These are phyloP conservation scores for Selene dorsalis DNA, from an alignment of 2,797 vertebrate species.

Conservation along the genomic window DNA sequence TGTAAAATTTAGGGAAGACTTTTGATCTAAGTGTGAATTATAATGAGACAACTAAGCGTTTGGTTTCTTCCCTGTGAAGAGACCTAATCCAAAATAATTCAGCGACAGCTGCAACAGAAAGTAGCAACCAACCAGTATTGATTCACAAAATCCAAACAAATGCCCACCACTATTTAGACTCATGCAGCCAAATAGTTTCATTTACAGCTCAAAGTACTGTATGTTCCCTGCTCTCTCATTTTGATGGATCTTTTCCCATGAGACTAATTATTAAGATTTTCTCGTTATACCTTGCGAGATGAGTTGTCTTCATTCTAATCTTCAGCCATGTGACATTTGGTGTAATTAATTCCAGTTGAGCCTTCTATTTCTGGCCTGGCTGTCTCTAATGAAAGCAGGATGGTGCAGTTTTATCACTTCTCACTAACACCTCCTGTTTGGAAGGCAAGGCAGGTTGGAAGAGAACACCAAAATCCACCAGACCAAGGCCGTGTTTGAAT, in stretches of 20 bases:
- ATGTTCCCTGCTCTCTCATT: conserved; percentile 42
- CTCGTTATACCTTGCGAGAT: conserved; percentile 68
- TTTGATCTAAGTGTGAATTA: conserved; percentile 37
- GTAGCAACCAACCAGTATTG: neutral
- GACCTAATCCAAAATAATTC: conserved; percentile 26
- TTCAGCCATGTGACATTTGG: conserved; percentile 80
- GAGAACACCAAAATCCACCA: conserved; percentile 23
- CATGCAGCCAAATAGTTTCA: conserved; percentile 36
- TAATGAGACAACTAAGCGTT: conserved; percentile 10
- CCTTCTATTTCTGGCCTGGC: conserved; percentile 77
- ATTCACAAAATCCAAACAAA: conserved; percentile 30
- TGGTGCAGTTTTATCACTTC: conserved; percentile 70
- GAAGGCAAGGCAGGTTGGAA: conserved; percentile 42
- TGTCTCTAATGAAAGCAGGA: conserved; percentile 67
- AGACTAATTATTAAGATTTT: conserved; percentile 78
- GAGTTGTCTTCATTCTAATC: conserved; percentile 76
- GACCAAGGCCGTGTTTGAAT: conserved; percentile 6
- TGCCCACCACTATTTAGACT: conserved; percentile 9
- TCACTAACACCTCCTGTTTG: conserved; percentile 59
- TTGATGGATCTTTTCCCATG: conserved; percentile 68
- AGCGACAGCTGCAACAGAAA: conserved; percentile 24
- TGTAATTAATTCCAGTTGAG: conserved; percentile 82
- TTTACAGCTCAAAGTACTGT: conserved; percentile 38
- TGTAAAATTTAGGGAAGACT: conserved; percentile 1
- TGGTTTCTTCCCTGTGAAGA: neutral